phyloP scores from a whole-genome alignment of 1,140 invertebrate species.

The Nomia melanderi region DNA sequence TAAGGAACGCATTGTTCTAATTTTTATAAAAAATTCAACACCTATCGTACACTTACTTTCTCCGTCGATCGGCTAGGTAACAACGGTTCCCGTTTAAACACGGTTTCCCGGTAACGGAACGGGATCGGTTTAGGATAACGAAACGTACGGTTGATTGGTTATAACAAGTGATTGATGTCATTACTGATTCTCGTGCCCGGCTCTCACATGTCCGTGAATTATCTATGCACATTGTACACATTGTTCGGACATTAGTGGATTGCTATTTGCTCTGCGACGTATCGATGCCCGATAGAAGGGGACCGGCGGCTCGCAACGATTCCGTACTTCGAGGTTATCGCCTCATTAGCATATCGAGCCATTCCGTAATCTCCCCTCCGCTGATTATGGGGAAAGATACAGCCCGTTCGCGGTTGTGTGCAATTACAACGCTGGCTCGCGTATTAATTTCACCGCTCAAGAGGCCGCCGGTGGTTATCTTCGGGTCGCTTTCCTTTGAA shows the following conservation, averaged over 20 bases:
- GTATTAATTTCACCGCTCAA: conserved; percentile 22
- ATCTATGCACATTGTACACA: conserved; percentile 57
- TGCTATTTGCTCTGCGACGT: conserved; percentile 53
- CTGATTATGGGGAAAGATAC: conserved; percentile 19
- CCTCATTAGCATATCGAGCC: conserved; percentile 44
- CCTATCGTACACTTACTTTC: too few relatives aligned
- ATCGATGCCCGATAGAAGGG: conserved; percentile 33
- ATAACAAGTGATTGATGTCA: conserved; percentile 64
- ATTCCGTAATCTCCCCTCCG: conserved; percentile 19
- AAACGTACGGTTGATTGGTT: conserved; percentile 63
- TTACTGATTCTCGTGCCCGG: conserved; percentile 34
- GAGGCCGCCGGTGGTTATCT: neutral
- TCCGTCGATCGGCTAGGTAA: too few relatives aligned
- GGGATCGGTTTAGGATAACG: conserved; percentile 50
- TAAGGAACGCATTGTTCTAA: too few relatives aligned
- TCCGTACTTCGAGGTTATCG: conserved; percentile 43
- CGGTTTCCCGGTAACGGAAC: neutral
- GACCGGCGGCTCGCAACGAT: neutral
- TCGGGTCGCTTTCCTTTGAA: neutral
- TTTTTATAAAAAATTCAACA: too few relatives aligned
- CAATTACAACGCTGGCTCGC: neutral
- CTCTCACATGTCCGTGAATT: conserved; percentile 40
- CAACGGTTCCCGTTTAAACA: conserved; percentile 6
- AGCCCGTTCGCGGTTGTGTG: neutral
- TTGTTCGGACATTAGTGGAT: conserved; percentile 58